Evolutionary conservation across 2,797 vertebrate genomes (phyloP).

Genomic region (Aulostomus chinensis): DNA sequence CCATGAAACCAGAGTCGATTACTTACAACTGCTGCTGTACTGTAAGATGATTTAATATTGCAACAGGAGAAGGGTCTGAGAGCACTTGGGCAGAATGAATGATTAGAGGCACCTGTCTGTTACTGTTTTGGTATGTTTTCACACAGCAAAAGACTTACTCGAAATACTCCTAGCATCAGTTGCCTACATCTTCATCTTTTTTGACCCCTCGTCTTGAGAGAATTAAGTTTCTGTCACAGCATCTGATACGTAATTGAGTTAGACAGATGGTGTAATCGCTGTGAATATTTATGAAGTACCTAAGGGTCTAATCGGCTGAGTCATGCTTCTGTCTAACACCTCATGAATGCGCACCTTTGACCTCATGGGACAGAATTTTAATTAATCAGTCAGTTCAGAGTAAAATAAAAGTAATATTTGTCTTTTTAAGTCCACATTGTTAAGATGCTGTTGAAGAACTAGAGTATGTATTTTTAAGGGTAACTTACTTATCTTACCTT

Average conservation of each 20-base stretch:
- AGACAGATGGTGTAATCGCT: constrained; percentile 35
- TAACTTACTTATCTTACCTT: too few species aligned
- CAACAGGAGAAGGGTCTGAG: constrained; percentile 8
- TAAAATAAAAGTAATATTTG: too few species aligned
- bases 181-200: neutral
- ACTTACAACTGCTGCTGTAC: constrained; percentile 41
- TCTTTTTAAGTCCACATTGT: too few species aligned
- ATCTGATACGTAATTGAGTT: constrained; percentile 14
- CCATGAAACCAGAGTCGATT: constrained; percentile 57
- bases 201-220: neutral
- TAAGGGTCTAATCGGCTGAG: constrained; percentile 34
- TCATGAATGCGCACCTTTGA: constrained; percentile 38
- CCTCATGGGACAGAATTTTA: too few species aligned
- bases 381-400: too few species aligned
- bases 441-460: too few species aligned
- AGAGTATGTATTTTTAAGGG: too few species aligned
- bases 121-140: neutral
- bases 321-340: constrained; percentile 29
- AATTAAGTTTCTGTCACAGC: constrained; percentile 9
- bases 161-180: neutral
- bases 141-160: neutral
- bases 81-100: neutral
- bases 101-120: neutral
- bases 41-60: constrained; percentile 30
- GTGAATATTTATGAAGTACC: constrained; percentile 6